Percentiles rank a stretch among this genome's conserved stretches.
phyloP scores from a whole-genome alignment of 1,140 invertebrate genomes.

The Leptonema lineaticorne region DNA sequence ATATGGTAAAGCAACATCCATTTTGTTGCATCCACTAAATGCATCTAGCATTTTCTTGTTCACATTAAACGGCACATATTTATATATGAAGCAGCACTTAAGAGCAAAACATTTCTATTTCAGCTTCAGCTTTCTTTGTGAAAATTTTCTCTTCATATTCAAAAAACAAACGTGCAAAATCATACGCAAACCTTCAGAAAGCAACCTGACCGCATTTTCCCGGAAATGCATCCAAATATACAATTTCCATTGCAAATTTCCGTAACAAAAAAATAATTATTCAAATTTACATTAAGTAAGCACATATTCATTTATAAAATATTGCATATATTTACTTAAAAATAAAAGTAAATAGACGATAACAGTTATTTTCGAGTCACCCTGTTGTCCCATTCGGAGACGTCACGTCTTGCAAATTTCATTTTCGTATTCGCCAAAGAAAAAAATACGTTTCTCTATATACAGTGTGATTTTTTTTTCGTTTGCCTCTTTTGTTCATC shows the following conservation, averaged over 20 bases:
- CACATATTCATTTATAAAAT: neutral
- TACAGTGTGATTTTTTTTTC: no score
- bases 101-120: no score
- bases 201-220: conserved; percentile 8
- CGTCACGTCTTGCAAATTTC: neutral
- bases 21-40: no score
- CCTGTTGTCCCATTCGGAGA: neutral
- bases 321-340: neutral
- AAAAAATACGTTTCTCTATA: neutral
- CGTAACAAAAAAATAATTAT: no score
- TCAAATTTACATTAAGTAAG: no score
- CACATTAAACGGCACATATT: no score
- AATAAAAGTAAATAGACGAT: neutral
- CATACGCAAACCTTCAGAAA: neutral
- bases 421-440: neutral
- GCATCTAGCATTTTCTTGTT: no score
- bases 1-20: no score
- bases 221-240: neutral
- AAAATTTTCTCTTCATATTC: no score
- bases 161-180: neutral
- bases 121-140: no score
- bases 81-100: no score
- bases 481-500: no score
- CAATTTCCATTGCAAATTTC: neutral
- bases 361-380: neutral